Conservation (phyloP, 2,113 vertebrate species). For the Fregata magnificens region DNA sequence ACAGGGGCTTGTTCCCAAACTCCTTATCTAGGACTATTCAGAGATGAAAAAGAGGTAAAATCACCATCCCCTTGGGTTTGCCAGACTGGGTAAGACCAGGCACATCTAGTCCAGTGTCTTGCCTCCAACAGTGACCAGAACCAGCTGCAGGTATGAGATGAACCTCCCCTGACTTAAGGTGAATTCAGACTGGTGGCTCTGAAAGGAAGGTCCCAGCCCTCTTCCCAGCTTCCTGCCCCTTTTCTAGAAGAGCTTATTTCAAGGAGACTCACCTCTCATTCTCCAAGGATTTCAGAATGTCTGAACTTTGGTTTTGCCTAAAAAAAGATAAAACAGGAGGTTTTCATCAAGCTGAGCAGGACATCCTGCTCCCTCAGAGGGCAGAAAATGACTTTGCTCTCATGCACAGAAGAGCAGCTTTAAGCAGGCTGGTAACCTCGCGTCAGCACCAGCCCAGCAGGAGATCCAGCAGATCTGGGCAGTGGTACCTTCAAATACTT, state of each 20-base stretch:
- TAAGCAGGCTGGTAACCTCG: background rate
- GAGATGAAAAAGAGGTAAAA: background rate
- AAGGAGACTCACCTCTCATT: conserved; percentile 85
- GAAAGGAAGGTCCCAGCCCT: background rate
- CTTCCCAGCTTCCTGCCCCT: background rate
- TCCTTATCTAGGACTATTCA: background rate
- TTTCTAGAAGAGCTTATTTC: background rate
- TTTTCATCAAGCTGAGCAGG: background rate
- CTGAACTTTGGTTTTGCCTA: conserved; percentile 88
- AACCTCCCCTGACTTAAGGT: background rate
- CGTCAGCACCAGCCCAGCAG: background rate
- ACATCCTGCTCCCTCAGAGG: background rate
- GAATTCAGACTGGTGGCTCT: background rate
- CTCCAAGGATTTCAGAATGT: conserved; percentile 89
- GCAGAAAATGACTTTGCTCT: background rate
- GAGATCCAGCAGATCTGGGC: background rate
- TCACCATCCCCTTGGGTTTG: background rate
- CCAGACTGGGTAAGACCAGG: background rate
- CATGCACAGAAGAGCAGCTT: background rate
- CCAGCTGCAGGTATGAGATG: background rate
- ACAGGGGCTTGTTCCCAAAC: background rate
- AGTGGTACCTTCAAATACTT: background rate
- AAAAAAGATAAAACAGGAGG: background rate
- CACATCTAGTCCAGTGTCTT: background rate
- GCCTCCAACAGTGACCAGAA: background rate